phyloP scores from a whole-genome alignment of 2,113 vertebrate species.

The Pelodiscus sinensis region DNA sequence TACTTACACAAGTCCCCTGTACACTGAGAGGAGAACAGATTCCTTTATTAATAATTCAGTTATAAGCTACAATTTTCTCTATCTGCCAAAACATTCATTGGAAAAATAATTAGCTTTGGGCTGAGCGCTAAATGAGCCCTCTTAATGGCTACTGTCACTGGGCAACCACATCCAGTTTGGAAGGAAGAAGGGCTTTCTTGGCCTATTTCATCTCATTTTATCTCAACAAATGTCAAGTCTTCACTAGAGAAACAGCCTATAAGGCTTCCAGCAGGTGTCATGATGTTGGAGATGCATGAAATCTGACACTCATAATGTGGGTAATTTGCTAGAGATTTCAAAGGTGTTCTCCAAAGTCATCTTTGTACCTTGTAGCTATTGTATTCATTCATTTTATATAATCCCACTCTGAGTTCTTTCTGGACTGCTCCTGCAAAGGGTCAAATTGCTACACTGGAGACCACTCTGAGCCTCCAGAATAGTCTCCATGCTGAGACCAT shows the following conservation, averaged over 20 bases:
- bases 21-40: conserved; percentile 25
- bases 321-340: background rate
- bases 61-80: conserved; percentile 21
- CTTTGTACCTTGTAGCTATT: fast-evolving
- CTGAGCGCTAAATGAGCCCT: conserved; percentile 32
- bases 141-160: background rate
- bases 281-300: background rate
- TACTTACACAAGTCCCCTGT: background rate
- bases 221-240: background rate
- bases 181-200: background rate
- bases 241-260: background rate
- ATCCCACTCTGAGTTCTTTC: background rate
- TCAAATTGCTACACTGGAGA: background rate
- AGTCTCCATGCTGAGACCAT: fast-evolving
- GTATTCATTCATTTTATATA: background rate
- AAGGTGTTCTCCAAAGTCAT: background rate
- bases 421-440: background rate
- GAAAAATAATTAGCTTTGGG: conserved; percentile 30
- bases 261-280: background rate
- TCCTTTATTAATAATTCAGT: conserved; percentile 41
- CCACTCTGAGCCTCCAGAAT: fast-evolving
- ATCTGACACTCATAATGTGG: background rate
- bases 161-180: background rate
- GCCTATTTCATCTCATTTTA: background rate
- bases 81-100: conserved; percentile 13